These are phyloP conservation scores for Lycodopsis pacificus DNA, from an alignment of 2,797 vertebrate genomes.

Conservation along the genomic window DNA sequence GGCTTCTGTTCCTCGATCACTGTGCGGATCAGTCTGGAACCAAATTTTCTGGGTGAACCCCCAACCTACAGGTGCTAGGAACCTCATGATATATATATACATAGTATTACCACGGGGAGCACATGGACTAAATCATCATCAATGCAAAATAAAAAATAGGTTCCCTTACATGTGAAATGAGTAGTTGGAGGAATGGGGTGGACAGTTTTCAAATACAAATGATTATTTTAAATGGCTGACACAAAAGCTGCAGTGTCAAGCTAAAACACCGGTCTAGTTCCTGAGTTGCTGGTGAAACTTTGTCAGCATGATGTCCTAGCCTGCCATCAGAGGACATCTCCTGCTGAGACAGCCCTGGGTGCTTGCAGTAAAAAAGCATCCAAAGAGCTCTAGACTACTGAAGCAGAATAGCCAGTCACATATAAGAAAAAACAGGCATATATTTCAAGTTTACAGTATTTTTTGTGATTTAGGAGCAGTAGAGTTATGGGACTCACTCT, in stretches of 20 bases:
- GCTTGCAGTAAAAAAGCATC: too few species aligned
- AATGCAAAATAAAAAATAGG: background rate
- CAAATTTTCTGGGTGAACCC: conserved; percentile 36
- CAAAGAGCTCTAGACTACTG: background rate
- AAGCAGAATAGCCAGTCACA: background rate
- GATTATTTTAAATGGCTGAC: background rate
- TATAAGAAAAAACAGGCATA: background rate
- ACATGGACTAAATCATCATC: background rate
- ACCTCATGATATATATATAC: background rate
- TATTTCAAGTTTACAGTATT: background rate
- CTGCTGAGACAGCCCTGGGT: too few species aligned
- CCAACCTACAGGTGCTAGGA: conserved; percentile 28
- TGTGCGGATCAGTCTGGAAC: conserved; percentile 25
- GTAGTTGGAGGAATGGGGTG: background rate
- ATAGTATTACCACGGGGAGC: background rate
- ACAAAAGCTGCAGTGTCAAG: background rate
- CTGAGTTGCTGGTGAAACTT: background rate
- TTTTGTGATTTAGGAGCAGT: background rate
- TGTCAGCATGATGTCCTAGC: background rate
- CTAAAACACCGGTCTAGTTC: background rate
- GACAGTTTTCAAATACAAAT: too few species aligned
- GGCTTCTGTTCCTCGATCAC: conserved; percentile 56
- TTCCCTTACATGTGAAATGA: background rate
- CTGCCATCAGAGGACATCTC: background rate
- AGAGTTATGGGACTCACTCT: background rate